Base-by-base conservation (phyloP, 2,113 vertebrate genomes). In the Oceanites oceanicus region DNA sequence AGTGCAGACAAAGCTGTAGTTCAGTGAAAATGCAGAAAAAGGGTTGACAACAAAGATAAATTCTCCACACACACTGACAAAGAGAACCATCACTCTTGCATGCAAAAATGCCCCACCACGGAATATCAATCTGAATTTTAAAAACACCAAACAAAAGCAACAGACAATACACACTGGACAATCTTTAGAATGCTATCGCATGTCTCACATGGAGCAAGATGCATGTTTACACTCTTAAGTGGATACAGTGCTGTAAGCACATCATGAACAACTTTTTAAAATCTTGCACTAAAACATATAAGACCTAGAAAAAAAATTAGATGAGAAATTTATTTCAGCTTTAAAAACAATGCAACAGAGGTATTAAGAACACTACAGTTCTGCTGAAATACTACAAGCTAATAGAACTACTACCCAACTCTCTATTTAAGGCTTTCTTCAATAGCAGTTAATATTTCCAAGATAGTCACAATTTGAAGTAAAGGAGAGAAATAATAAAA, bases 111-210 rank as follows among this genome's bases (percentile, higher is more conserved):
- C 34, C 38, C 22, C 22, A 15, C 44, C 62, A 88, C 29, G 21
- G 29, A 14, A 65, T 16, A 44, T 52, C 7, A 36, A 75, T 76
- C n/a, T 70, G 50, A 53, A 40, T 75, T 88, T 58, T 53, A 58
- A 86, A 38, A 91, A 40, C 19, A 58, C 15, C 6, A 62, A 61
- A 58, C 25, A 25, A 62, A 88, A 79, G 29, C 61, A 34, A 72
- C 7, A 58, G 18, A 63, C 1, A 2, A 36, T 40, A 20, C 15
- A 27, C 0, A 1, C 32, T 55, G 13, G 40, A 61, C 1, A 2
- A 77, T 40, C 49, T 61, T 61, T 36, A 67, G 47, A 44, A 61
- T 1, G 4, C 38, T 47, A 21, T 5, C 1, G 1, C 45, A 22
- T 10, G 11, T 56, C 40, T 65, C 71, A 49, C 7, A 2, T 61